Evolutionary conservation across 2,888 invertebrate species (phyloP).

Genomic region (Nebria brevicollis): DNA sequence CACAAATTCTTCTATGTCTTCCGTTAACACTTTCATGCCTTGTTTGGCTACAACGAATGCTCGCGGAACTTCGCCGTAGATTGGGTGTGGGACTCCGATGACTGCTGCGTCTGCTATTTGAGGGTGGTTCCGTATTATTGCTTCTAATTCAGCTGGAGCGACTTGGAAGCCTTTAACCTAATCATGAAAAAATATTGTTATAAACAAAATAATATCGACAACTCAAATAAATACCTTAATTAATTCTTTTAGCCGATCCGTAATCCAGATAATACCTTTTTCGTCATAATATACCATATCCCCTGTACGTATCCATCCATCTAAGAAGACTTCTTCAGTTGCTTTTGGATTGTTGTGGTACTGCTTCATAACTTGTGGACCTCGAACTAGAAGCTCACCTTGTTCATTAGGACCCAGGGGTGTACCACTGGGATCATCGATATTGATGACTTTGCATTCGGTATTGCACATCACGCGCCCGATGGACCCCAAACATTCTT

Average conservation of each 20-base stretch:
- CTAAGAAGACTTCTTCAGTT: slow-evolving; percentile 73
- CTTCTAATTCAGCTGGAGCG: slow-evolving; percentile 89
- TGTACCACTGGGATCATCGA: slow-evolving; percentile 56
- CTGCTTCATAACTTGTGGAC: slow-evolving; percentile 82
- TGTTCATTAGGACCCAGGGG: slow-evolving; percentile 61
- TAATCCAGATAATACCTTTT: slow-evolving; percentile 73
- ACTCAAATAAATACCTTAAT: slow-evolving; percentile 69
- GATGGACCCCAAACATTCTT: slow-evolving; percentile 58
- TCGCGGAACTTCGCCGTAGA: slow-evolving; percentile 78
- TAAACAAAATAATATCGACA: neutral
- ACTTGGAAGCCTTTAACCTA: slow-evolving; percentile 75
- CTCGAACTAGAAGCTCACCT: slow-evolving; percentile 80
- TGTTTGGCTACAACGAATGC: slow-evolving; percentile 75
- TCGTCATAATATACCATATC: slow-evolving; percentile 70
- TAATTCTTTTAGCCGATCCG: slow-evolving; percentile 83
- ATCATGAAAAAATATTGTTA: neutral
- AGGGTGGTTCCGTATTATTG: slow-evolving; percentile 75
- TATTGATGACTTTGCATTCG: slow-evolving; percentile 70
- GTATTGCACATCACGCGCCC: slow-evolving; percentile 73
- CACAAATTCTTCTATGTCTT: slow-evolving; percentile 72
- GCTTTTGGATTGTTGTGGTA: slow-evolving; percentile 81
- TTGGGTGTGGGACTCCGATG: slow-evolving; percentile 76
- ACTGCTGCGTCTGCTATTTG: slow-evolving; percentile 84
- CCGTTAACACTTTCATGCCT: slow-evolving; percentile 61
- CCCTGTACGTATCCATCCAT: slow-evolving; percentile 81